Evolutionary conservation across 2,113 vertebrate genomes (phyloP).

Genomic region (Notiomystis cincta): DNA sequence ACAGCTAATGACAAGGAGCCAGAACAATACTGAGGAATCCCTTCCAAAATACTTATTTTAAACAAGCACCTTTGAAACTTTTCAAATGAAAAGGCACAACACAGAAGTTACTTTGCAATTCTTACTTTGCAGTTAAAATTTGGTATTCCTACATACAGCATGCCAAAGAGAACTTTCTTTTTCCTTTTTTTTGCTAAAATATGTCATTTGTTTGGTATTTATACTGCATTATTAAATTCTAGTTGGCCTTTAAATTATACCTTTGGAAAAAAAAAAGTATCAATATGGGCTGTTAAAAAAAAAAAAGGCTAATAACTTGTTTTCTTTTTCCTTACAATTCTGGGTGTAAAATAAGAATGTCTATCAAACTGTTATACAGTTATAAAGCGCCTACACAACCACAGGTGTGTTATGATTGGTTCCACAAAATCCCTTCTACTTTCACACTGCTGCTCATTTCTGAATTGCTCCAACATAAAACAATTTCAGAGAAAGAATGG

Average conservation of each 20-base stretch:
- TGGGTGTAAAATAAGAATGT: background rate
- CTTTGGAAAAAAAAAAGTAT: background rate
- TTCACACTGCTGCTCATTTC: background rate
- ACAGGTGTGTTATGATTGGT: background rate
- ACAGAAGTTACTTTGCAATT: background rate
- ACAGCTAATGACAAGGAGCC: background rate
- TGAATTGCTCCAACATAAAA: background rate
- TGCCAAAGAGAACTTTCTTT: background rate
- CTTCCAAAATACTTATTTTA: background rate
- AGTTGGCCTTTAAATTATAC: background rate
- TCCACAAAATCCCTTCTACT: background rate
- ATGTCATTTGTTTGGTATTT: background rate
- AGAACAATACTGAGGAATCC: background rate
- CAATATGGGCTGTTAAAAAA: background rate
- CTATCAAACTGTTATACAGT: background rate
- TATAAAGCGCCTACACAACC: background rate
- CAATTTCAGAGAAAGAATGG: background rate
- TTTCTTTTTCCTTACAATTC: background rate
- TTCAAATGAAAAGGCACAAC: background rate
- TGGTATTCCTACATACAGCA: background rate
- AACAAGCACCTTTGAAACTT: background rate
- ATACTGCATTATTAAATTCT: background rate
- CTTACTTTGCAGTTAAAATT: background rate
- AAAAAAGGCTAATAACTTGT: background rate
- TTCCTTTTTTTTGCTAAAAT: background rate